A percentile compares a stretch with the other conserved stretches of the same genome.
Evolutionary conservation across 2,888 invertebrate genomes (phyloP).

Genomic region (Petrophora chlorosata): DNA sequence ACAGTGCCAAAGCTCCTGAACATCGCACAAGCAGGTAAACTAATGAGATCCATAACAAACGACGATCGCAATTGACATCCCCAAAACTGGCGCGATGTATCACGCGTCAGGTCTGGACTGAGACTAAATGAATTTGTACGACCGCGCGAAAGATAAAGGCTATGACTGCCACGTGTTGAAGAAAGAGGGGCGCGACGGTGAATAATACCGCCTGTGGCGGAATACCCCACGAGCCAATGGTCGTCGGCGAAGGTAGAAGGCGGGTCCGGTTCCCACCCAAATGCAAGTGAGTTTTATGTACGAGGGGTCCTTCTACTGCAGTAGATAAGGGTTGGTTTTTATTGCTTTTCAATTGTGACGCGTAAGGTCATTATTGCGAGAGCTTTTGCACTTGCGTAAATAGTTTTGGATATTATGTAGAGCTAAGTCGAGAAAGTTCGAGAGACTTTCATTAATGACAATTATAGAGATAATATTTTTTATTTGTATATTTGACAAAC

Average conservation of each 20-base stretch:
- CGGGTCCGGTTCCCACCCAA: slow-evolving; percentile 62
- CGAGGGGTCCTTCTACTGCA: slow-evolving; percentile 49
- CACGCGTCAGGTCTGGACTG: slow-evolving; percentile 75
- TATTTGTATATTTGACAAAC: too few relatives aligned
- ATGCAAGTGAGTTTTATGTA: slow-evolving; percentile 58
- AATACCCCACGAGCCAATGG: slow-evolving; percentile 60
- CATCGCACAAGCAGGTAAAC: slow-evolving; percentile 69
- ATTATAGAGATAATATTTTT: neutral
- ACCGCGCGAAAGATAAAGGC: slow-evolving; percentile 77
- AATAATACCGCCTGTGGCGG: slow-evolving; percentile 63
- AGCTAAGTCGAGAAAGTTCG: slow-evolving; percentile 2
- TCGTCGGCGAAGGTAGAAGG: slow-evolving; percentile 53
- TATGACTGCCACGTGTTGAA: slow-evolving; percentile 61
- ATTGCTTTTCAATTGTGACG: slow-evolving; percentile 40
- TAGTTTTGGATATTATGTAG: neutral
- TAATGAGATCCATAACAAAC: slow-evolving; percentile 70
- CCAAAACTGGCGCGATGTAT: slow-evolving; percentile 68
- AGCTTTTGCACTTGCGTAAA: slow-evolving; percentile 12
- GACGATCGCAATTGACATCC: slow-evolving; percentile 68
- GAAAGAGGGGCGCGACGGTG: slow-evolving; percentile 62
- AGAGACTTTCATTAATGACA: too few relatives aligned
- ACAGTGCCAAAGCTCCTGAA: slow-evolving; percentile 69
- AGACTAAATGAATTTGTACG: slow-evolving; percentile 77
- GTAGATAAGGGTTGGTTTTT: slow-evolving; percentile 61
- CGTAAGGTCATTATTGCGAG: slow-evolving; percentile 24